A percentile compares a stretch with the other conserved stretches of the same genome.
Conservation (phyloP, 2,888 invertebrate genomes). For the Emmelina monodactyla region DNA sequence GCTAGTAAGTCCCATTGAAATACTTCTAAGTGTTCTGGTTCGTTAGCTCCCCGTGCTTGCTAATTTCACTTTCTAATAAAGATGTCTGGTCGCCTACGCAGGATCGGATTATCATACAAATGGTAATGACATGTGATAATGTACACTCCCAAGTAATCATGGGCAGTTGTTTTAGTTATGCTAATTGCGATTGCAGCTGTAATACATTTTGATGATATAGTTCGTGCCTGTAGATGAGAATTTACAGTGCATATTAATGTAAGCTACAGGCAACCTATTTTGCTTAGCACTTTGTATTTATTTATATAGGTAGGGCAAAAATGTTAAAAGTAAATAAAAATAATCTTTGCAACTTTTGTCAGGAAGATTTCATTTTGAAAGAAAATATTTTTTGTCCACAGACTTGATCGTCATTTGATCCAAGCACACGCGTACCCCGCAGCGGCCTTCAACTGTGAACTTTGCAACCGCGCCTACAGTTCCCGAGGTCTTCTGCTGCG, state of each 20-base stretch:
- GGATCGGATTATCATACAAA: neutral
- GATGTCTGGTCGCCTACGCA: conserved; percentile 14
- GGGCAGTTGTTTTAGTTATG: neutral
- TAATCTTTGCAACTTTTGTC: too few species aligned
- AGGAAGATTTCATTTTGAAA: too few species aligned
- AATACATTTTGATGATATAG: too few species aligned
- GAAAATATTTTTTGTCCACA: conserved; percentile 53
- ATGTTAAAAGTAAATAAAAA: too few species aligned
- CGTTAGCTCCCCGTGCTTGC: conserved; percentile 28
- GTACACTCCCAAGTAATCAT: neutral
- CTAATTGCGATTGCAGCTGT: too few species aligned
- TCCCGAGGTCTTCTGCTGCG: conserved; percentile 82
- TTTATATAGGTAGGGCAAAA: too few species aligned
- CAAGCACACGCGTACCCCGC: conserved; percentile 79
- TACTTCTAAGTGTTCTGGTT: conserved; percentile 32
- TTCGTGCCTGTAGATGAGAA: too few species aligned
- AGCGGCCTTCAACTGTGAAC: conserved; percentile 83
- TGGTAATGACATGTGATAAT: conserved; percentile 1
- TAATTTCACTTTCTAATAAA: conserved; percentile 42
- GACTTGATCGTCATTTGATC: conserved; percentile 84
- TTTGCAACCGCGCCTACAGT: conserved; percentile 83
- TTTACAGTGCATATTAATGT: too few species aligned
- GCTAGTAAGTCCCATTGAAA: too few species aligned
- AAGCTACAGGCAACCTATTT: too few species aligned
- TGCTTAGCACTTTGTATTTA: too few species aligned